Evolutionary conservation across 2,797 vertebrate genomes (phyloP), one percentile per base, ranked within the genome.

Genomic region (Sylvilagus floridanus): DNA sequence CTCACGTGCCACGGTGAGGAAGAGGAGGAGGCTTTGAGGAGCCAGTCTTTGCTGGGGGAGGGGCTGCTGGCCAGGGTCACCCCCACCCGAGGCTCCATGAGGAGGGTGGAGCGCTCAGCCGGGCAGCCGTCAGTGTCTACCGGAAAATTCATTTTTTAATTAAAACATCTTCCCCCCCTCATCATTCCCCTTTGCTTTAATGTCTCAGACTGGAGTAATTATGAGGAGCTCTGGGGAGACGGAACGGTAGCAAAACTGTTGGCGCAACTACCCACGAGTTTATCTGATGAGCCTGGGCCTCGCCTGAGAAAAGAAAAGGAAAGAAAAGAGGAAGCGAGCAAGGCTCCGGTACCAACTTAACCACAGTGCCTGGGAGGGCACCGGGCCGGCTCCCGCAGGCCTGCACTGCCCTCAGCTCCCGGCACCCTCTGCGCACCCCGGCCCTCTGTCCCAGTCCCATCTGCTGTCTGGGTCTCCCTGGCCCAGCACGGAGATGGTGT

Each of bases 91-190:
- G 52, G 68, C 12, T 92, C 90, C 14, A 57, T 42, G 42, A 42
- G 42, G 42, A 42, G 42, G 42, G 96, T 60, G 79, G 92, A 68
- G 69, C 4, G 1, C 65, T 65, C 13, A 90, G 96, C 85, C 63
- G 16, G 84, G 89, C 95, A 96, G 79, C 37, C 79, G 0, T 97
- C 17, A 47, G 77, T 88, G 92, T 90, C 95, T 97, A 97, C 91
- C 96, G 97, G 96, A 97, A 98, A 98, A 98, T 97, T 98, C 98
- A 97, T 98, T 97, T 98, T 98, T 97, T 98, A 98, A 98, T 98
- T 98, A 98, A 98, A 98, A 97, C 92, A 94, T 96, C 97, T 97
- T 90, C 82, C 37, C 84, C 76, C 84, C 37, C 19, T 75, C 66
- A 68, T 93, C 85, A 75, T 78, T 75, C 88, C 54, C 72, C 28